Evolutionary conservation across 2,888 invertebrate species (phyloP), one percentile per base, ranked within the genome.

Genomic region (Rhaphigaster nebulosa): DNA sequence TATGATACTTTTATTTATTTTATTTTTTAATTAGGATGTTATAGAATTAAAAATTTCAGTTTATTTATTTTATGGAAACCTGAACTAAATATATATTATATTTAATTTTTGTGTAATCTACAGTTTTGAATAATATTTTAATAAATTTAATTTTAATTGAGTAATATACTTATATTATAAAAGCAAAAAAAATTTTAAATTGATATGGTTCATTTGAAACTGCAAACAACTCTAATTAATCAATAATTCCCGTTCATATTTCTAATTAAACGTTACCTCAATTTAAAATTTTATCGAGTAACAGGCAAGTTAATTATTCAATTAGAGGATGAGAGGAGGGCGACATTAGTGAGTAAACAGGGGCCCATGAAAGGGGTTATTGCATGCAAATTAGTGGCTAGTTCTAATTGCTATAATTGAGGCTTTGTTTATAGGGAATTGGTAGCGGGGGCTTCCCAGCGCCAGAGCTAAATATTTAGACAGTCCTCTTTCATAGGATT

Each of bases 401-500:
- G 84, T 84, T 84, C 84, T 84, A 84, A 84, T 84, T 84, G 84
- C 84, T 45, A 41, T 84, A 84, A 84, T 84, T 84, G 84, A 45
- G 45, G 84, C n/a, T 5, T n/a, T n/a, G 84, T 84, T 45, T 84
- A 84, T 84, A 45, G 84, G 45, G 84, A 41, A 84, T 84, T n/a
- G 84, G 13, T 84, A 84, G n/a, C 26, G n/a, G 8, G 84, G 15
- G 26, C 45, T 84, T 84, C 20, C 45, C 38, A 84, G 1, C 45
- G 80, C 26, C 26, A 3, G 5, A 13, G 84, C 29, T 23, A 84
- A 84, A 84, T 84, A 84, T 84, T 84, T 84, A 84, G 84, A 84
- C 84, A 84, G 84, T 84, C 84, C 84, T 84, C 84, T 84, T 84
- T 84, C 84, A 84, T 84, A n/a, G 84, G 45, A 84, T 84, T 84